A percentile compares a stretch with the other conserved stretches of the same genome.
These are phyloP conservation scores for Enteromius anoplus DNA, from an alignment of 2,797 vertebrate species.

Conservation along the genomic window DNA sequence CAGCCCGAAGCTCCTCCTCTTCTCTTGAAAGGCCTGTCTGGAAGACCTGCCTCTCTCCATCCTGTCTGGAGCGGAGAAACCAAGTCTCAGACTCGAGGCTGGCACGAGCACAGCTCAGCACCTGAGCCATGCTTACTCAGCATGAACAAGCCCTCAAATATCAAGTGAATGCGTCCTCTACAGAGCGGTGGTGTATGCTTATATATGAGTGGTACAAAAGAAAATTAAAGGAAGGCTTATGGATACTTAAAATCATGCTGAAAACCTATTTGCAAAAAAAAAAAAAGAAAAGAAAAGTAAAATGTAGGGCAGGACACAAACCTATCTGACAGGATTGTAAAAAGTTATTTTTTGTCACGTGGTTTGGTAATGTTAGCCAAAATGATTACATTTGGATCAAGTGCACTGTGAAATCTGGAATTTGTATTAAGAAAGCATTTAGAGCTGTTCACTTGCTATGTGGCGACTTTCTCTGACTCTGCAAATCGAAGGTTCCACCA, in stretches of 20 bases:
- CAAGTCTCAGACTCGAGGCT: constrained; percentile 11
- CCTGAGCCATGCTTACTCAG: constrained; percentile 53
- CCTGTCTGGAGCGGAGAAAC: constrained; percentile 67
- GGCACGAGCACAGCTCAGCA: constrained; percentile 41
- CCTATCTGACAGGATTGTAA: neutral
- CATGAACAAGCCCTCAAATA: constrained; percentile 31
- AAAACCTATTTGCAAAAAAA: neutral
- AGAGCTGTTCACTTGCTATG: neutral
- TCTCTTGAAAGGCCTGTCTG: constrained; percentile 75
- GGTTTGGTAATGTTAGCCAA: neutral
- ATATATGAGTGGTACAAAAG: neutral
- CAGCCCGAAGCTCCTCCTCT: constrained; percentile 68
- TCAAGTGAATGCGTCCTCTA: constrained; percentile 6
- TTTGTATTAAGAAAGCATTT: neutral
- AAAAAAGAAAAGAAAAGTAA: neutral
- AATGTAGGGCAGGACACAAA: neutral
- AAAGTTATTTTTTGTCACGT: neutral
- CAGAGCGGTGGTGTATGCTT: neutral
- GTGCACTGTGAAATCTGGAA: neutral
- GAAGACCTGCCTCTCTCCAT: constrained; percentile 74
- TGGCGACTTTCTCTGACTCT: neutral
- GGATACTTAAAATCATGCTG: neutral
- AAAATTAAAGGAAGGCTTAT: neutral
- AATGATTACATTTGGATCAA: neutral
- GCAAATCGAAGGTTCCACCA: neutral